Evolutionary conservation across 64 coral and sea anemone species (phyloP), one percentile per base, ranked within the genome.

Genomic region (Hydrozoanthus tunicans): DNA sequence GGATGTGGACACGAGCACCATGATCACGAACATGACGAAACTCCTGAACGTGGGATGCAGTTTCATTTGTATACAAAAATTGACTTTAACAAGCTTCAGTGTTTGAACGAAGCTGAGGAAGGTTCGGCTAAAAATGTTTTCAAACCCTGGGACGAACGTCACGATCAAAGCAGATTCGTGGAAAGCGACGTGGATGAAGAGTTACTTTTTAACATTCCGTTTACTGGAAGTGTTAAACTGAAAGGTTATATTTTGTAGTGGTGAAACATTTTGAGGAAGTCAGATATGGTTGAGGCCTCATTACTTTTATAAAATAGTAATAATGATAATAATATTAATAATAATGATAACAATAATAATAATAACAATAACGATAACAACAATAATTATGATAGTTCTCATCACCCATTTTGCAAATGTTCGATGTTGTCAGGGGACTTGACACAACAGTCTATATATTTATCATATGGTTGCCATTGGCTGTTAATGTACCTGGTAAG

Each of bases 161-260:
- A 90, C 27, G 93, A 98, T 13, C 77, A 81, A 13, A 93, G 62
- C 9, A 98, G 86, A 64, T 98, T 94, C 90, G 96, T 98, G 1
- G 93, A 98, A 94, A 98, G 95, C 51, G 96, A 98, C 58, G 93
- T 93, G 0, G 96, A 98, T 62, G 93, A 98, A 51, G 96, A 98
- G 59, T 77, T 98, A 4, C 75, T 98, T 27, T 98, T 98, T 51
- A 98, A 98, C 58, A 94, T 98, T 65, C 96, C 96, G 11, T 98
- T 98, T 70, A 90, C 91, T 83, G 96, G 96, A 58, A 78, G 73
- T 9, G 91, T 98, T 14, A 98, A 98, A 86, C 73, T 98, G 13
- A 98, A 94, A 93, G 96, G 89, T 90, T 13, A 2, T 43, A 43
- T 43, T 43, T 43, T 43, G 32, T 43, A 43, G 32, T 43, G 32